Percentiles rank a stretch among this genome's conserved stretches.
These are phyloP conservation scores for Copsychus sechellarum DNA, from an alignment of 2,113 vertebrate species.

Conservation along the genomic window DNA sequence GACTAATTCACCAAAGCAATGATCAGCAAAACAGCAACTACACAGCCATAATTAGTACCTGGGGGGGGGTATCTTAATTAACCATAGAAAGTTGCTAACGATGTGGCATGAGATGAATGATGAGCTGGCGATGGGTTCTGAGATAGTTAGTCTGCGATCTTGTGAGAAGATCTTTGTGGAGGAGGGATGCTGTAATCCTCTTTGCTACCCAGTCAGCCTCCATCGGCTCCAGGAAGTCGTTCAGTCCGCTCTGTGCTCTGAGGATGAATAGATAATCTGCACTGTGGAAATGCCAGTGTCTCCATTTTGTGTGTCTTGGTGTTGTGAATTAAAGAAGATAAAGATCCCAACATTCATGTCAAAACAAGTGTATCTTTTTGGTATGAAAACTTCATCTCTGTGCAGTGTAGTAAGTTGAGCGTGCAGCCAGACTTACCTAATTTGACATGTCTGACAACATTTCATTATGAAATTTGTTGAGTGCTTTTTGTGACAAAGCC, in stretches of 20 bases:
- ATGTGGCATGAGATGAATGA: not conserved
- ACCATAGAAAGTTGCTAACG: not conserved
- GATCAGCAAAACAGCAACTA: constrained; percentile 10
- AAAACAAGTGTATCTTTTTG: not conserved
- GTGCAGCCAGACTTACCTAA: not conserved
- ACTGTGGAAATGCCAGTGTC: not conserved
- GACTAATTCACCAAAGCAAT: not conserved
- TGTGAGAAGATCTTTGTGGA: not conserved
- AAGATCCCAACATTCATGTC: not conserved
- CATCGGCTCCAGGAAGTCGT: fast-evolving
- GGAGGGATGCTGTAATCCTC: not conserved
- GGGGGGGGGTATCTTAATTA: not conserved
- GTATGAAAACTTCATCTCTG: not conserved
- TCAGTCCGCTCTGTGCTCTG: not conserved
- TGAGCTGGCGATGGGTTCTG: not conserved
- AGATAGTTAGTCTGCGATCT: not conserved
- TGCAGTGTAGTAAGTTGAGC: not conserved
- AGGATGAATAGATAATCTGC: not conserved
- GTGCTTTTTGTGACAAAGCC: not conserved
- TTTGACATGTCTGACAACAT: not conserved
- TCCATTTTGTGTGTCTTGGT: not conserved
- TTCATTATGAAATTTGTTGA: not conserved
- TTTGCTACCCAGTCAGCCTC: not conserved
- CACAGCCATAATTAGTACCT: not conserved
- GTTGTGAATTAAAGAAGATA: not conserved